A percentile compares a stretch with the other conserved stretches of the same genome.
These are phyloP conservation scores for Aricia artaxerxes DNA, from an alignment of 2,888 invertebrate genomes.

Conservation along the genomic window DNA sequence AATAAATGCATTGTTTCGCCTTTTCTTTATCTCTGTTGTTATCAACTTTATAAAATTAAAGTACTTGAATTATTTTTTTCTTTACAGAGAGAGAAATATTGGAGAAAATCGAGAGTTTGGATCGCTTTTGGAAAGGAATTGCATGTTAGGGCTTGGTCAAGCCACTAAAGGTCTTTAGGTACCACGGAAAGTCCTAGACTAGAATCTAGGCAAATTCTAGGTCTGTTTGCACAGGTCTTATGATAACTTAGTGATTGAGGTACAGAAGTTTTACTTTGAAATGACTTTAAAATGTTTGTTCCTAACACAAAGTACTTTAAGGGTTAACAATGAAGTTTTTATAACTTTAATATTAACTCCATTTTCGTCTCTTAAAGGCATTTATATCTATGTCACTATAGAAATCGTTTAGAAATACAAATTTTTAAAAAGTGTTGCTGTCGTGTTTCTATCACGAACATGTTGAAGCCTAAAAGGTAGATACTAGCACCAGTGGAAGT, in stretches of 20 bases:
- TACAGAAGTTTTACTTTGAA: not conserved
- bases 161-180: constrained; percentile 1
- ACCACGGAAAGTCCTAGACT: constrained; percentile 1
- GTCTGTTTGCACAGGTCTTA: not conserved
- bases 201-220: not conserved
- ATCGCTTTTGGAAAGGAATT: constrained; percentile 15
- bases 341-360: not conserved
- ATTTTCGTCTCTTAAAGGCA: not conserved
- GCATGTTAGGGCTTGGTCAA: constrained; percentile 25
- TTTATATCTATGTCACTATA: not conserved
- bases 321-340: not conserved
- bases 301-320: constrained; percentile 23
- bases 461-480: too few species aligned
- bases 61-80: not conserved
- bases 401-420: not conserved
- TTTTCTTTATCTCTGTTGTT: too few species aligned
- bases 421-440: too few species aligned
- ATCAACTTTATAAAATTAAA: too few species aligned
- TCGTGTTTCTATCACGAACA: too few species aligned
- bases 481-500: too few species aligned
- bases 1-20: too few species aligned
- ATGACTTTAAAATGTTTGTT: constrained; percentile 1
- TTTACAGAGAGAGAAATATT: constrained; percentile 8
- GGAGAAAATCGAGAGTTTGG: not conserved
- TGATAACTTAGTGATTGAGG: not conserved